phyloP scores from a whole-genome alignment of 2,113 vertebrate genomes.

The Brachionichthys hirsutus region DNA sequence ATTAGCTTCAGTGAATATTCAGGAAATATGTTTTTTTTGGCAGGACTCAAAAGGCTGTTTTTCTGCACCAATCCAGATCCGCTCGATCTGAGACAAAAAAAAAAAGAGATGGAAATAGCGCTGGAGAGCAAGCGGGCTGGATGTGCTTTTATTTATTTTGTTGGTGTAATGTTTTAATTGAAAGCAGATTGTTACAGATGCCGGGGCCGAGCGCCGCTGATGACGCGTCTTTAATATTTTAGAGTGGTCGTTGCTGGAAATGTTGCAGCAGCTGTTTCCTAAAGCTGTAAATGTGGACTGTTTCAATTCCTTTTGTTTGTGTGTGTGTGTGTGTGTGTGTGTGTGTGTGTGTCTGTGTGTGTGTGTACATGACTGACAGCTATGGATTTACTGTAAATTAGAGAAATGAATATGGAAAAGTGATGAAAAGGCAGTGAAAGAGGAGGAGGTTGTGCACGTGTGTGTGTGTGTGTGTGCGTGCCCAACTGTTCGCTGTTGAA shows the following conservation, averaged over 20 bases:
- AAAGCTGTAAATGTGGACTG: constrained; percentile 71
- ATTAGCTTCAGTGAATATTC: constrained; percentile 1
- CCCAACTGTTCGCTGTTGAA: constrained; percentile 61
- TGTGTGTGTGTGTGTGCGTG: constrained; percentile 16
- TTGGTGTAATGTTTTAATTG: constrained; percentile 78
- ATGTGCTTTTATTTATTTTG: constrained; percentile 51
- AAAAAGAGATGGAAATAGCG: constrained; percentile 61
- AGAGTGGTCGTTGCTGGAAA: constrained; percentile 83
- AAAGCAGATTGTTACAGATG: constrained; percentile 81
- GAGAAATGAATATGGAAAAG: constrained; percentile 79
- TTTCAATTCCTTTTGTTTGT: constrained; percentile 18
- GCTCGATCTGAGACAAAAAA: constrained; percentile 35
- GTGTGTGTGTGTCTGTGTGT: constrained; percentile 49
- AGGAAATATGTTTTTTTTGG: too few relatives aligned
- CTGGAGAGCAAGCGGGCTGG: constrained; percentile 15
- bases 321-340: too few relatives aligned
- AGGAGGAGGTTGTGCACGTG: constrained; percentile 10
- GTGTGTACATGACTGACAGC: constrained; percentile 75
- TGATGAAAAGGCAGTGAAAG: constrained; percentile 61
- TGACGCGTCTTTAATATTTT: constrained; percentile 83
- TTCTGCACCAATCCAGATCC: constrained; percentile 43
- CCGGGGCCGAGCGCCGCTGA: constrained; percentile 67
- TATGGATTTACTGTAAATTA: constrained; percentile 84
- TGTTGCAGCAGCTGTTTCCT: constrained; percentile 80
- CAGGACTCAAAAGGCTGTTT: constrained; percentile 45